Percentiles rank a stretch among this genome's conserved stretches.
These are phyloP conservation scores for Notodonta dromedarius DNA, from an alignment of 2,888 invertebrate genomes.

Conservation along the genomic window DNA sequence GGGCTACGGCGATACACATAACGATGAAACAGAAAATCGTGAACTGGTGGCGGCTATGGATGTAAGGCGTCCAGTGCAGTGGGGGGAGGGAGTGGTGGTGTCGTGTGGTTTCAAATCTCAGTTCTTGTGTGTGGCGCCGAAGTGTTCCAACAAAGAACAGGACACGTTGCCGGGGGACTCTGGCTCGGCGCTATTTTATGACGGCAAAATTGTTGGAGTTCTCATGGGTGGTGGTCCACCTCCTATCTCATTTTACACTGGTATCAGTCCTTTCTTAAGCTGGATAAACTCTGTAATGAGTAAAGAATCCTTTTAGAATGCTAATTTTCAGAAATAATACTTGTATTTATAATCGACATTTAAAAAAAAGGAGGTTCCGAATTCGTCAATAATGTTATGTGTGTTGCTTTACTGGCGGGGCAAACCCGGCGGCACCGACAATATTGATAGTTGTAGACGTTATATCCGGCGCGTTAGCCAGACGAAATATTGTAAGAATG, in stretches of 20 bases:
- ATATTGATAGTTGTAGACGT: too few species aligned
- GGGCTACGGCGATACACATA: background rate
- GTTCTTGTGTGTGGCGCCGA: background rate
- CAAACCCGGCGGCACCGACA: too few species aligned
- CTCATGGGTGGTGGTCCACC: background rate
- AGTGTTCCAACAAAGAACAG: constrained; percentile 1
- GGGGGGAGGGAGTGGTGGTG: background rate
- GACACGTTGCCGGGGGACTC: background rate
- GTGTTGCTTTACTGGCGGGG: too few species aligned
- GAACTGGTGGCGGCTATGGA: background rate
- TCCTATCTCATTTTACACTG: background rate
- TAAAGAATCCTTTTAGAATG: too few species aligned
- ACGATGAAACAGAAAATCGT: background rate
- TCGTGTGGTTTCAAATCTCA: background rate
- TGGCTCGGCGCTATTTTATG: background rate
- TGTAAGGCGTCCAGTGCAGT: background rate
- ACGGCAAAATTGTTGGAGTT: background rate
- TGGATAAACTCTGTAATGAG: too few species aligned
- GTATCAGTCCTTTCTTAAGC: background rate
- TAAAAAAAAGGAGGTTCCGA: too few species aligned
- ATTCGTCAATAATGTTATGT: too few species aligned
- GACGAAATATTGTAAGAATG: too few species aligned
- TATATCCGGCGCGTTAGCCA: too few species aligned
- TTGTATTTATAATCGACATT: too few species aligned
- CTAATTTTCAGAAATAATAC: too few species aligned